Conservation (phyloP, 2,797 vertebrate species). For the Enteromius trimaculatus region DNA sequence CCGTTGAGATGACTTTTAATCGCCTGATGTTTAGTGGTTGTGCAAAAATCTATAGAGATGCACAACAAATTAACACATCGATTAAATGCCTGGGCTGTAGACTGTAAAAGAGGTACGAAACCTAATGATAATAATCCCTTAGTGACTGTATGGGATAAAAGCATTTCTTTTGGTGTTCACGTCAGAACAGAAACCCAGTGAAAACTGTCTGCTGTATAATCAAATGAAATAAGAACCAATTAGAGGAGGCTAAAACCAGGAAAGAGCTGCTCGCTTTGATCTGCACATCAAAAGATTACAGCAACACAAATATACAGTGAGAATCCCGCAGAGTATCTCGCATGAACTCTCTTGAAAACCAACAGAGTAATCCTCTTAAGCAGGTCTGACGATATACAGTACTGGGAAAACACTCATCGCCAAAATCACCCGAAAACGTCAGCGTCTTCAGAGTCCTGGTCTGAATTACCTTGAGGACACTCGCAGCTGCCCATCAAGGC, state of each 20-base stretch:
- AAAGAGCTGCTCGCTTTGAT: constrained; percentile 72
- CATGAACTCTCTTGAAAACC: constrained; percentile 73
- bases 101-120: constrained; percentile 39
- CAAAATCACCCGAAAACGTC: neutral
- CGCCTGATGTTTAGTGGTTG: constrained; percentile 34
- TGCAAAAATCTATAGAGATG: constrained; percentile 45
- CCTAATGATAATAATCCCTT: constrained; percentile 48
- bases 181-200: constrained; percentile 68
- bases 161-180: constrained; percentile 60
- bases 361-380: constrained; percentile 73
- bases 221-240: constrained; percentile 75
- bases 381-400: constrained; percentile 64
- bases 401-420: constrained; percentile 41
- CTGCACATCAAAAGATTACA: constrained; percentile 71
- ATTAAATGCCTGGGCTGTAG: constrained; percentile 32
- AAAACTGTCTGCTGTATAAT: constrained; percentile 75
- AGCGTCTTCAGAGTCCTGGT: constrained; percentile 3
- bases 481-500: neutral
- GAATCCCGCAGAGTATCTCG: constrained; percentile 67
- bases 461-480: constrained; percentile 25
- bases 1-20: constrained; percentile 33
- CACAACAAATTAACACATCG: constrained; percentile 51
- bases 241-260: constrained; percentile 70
- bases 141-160: constrained; percentile 44
- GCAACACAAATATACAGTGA: constrained; percentile 68